These are phyloP conservation scores for Lepidocyrtoides sp. DNA, from an alignment of 2,888 invertebrate species.

Conservation along the genomic window DNA sequence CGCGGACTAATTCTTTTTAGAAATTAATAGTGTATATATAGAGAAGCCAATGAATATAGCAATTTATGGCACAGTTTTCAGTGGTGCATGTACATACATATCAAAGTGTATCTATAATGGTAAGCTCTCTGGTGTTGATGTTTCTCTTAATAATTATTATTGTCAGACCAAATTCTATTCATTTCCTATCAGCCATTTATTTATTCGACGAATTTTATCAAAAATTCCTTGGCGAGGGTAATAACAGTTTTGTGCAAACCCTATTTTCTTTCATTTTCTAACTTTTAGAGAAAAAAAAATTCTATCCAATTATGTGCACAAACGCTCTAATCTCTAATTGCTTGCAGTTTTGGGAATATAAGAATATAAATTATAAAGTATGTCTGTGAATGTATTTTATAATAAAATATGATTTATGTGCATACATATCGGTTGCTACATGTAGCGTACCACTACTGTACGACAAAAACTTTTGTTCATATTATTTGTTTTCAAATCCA, in stretches of 20 bases:
- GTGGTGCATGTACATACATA: background rate
- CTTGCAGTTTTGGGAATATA: no score
- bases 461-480: no score
- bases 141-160: background rate
- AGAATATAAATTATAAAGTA: no score
- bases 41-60: background rate
- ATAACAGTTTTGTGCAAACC: background rate
- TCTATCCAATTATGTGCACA: background rate
- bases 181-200: conserved; percentile 47
- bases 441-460: no score
- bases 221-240: background rate
- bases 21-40: conserved; percentile 22
- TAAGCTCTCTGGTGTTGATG: background rate
- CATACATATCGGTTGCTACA: no score
- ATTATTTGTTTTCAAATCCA: background rate
- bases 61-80: conserved; percentile 30
- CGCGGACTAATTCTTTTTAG: conserved; percentile 50
- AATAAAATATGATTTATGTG: background rate
- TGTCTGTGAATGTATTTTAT: no score
- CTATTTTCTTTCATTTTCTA: conserved; percentile 18
- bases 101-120: background rate
- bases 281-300: background rate
- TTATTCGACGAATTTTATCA: background rate
- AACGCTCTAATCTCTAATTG: background rate
- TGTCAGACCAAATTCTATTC: conserved; percentile 30